These are phyloP conservation scores for Nasonia longicornis DNA, from an alignment of 1,140 invertebrate genomes.

Conservation along the genomic window DNA sequence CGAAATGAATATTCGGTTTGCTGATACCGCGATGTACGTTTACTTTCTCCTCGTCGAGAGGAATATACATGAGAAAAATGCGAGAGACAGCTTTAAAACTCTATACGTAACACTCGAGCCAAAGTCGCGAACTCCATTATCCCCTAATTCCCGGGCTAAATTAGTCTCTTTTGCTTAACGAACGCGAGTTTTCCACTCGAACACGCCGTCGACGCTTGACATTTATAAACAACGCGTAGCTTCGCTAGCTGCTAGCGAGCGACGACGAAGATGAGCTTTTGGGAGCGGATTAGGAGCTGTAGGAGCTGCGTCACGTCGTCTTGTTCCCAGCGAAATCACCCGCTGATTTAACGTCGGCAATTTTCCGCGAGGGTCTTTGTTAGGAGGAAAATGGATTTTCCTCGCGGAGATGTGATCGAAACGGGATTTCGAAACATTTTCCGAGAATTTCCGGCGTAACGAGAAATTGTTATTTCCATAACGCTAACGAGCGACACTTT, in stretches of 20 bases:
- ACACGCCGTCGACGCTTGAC: background rate
- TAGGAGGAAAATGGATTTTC: background rate
- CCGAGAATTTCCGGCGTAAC: no score
- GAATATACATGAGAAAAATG: no score
- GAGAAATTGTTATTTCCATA: no score
- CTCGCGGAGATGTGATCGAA: background rate
- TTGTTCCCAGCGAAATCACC: background rate
- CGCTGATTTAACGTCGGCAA: background rate
- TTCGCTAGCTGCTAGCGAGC: background rate
- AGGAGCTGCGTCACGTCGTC: no score
- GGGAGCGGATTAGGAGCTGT: slow-evolving; percentile 7
- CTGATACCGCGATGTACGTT: no score
- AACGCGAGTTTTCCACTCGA: slow-evolving; percentile 18
- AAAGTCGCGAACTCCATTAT: background rate
- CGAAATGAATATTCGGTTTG: no score
- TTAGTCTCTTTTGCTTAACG: background rate
- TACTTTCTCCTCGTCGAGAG: no score
- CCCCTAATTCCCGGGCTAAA: background rate
- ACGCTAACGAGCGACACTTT: no score
- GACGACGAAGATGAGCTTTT: background rate
- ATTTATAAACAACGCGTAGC: slow-evolving; percentile 10
- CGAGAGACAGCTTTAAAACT: no score
- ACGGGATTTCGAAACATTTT: no score
- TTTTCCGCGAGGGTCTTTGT: background rate
- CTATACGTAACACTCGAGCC: background rate